phyloP scores from a whole-genome alignment of 2,797 vertebrate genomes.

The Urocyon cinereoargenteus region DNA sequence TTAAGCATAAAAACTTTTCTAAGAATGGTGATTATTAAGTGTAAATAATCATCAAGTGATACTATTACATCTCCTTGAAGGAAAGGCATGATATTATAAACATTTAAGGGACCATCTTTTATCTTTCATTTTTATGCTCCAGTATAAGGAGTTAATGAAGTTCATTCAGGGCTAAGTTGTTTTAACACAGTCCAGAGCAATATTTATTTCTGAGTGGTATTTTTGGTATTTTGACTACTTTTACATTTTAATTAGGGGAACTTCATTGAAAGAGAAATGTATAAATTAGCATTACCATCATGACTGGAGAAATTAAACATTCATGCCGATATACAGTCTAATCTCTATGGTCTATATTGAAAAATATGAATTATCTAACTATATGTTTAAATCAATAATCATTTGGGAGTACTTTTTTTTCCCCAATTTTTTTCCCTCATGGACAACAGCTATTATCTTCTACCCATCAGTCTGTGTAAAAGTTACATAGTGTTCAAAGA shows the following conservation, averaged over 20 bases:
- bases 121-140: background rate
- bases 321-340: background rate
- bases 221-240: background rate
- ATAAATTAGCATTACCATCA: background rate
- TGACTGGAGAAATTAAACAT: background rate
- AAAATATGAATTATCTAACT: background rate
- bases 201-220: background rate
- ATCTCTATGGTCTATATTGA: background rate
- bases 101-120: background rate
- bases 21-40: background rate
- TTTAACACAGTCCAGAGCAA: background rate
- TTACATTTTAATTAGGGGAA: constrained; percentile 20
- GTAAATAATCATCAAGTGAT: background rate
- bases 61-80: background rate
- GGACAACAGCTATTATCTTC: background rate
- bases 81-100: background rate
- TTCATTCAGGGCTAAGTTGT: background rate
- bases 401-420: background rate
- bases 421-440: background rate
- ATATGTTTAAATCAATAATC: background rate
- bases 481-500: background rate
- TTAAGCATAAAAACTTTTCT: background rate
- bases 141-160: background rate
- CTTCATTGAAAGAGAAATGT: background rate
- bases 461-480: background rate